Percentiles rank a stretch among this genome's conserved stretches.
Evolutionary conservation across 1,140 invertebrate species (phyloP).

Genomic region (Drosophila micromelanica): DNA sequence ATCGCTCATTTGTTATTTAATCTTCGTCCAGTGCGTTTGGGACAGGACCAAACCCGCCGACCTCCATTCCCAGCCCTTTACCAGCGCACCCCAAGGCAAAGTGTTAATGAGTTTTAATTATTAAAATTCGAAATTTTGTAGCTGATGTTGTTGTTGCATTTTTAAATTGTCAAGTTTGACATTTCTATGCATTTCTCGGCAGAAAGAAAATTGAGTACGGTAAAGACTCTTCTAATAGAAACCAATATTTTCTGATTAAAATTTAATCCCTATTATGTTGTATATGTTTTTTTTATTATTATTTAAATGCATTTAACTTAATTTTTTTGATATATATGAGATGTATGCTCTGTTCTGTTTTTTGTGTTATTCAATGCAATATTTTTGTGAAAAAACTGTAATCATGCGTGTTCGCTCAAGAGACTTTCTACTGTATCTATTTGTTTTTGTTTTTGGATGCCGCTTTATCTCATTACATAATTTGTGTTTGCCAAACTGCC

Average conservation of each 20-base stretch:
- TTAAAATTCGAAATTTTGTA: slow-evolving; percentile 61
- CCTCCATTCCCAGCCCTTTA: slow-evolving; percentile 1
- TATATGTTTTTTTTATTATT: too few species aligned
- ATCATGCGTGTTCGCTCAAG: too few species aligned
- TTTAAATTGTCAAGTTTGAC: slow-evolving; percentile 33
- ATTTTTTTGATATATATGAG: too few species aligned
- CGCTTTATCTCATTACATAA: slow-evolving; percentile 68
- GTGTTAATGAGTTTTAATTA: slow-evolving; percentile 82
- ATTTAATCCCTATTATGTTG: too few species aligned
- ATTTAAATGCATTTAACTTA: too few species aligned
- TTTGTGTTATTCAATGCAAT: too few species aligned
- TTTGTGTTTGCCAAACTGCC: slow-evolving; percentile 59
- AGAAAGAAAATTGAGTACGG: slow-evolving; percentile 7
- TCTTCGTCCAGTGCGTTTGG: slow-evolving; percentile 61
- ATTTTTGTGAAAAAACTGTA: too few species aligned
- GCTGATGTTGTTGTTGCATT: slow-evolving; percentile 24
- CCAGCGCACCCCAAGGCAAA: slow-evolving; percentile 33
- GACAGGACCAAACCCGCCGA: neutral
- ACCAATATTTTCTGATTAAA: too few species aligned
- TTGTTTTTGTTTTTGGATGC: slow-evolving; percentile 5
- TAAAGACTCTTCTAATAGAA: too few species aligned
- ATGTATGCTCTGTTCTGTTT: too few species aligned
- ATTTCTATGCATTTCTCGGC: slow-evolving; percentile 15
- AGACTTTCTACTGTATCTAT: slow-evolving; percentile 14
- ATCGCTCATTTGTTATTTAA: slow-evolving; percentile 81